Percentiles rank a stretch among this genome's conserved stretches.
phyloP scores from a whole-genome alignment of 2,113 vertebrate genomes.

The Ptilonorhynchus violaceus region DNA sequence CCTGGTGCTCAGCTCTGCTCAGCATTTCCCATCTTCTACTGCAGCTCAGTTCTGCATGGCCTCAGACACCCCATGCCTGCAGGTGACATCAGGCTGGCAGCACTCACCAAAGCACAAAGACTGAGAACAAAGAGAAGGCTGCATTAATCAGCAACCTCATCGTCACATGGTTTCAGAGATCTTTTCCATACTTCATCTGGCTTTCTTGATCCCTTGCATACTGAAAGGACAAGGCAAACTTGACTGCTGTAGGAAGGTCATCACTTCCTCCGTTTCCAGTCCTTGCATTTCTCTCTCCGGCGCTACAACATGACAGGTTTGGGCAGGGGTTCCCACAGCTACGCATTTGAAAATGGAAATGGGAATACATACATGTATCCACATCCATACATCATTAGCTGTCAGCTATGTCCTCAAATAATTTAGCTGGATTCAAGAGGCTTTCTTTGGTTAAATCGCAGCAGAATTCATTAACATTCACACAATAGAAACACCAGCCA shows the following conservation, averaged over 20 bases:
- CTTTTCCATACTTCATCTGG: background rate
- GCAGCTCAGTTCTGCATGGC: background rate
- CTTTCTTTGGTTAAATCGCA: background rate
- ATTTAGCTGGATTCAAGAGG: background rate
- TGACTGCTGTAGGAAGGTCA: background rate
- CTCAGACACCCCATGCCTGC: accelerated
- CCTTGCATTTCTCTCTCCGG: background rate
- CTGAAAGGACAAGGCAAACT: background rate
- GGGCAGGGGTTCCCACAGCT: background rate
- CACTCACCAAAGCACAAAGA: background rate
- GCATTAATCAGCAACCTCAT: background rate
- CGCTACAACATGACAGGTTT: background rate
- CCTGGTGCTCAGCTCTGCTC: background rate
- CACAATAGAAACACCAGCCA: background rate
- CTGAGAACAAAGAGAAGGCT: background rate
- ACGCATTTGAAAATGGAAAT: background rate
- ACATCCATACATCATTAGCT: background rate
- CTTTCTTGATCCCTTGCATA: background rate
- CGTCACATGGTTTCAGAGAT: background rate
- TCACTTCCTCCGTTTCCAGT: background rate
- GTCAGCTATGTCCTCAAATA: background rate
- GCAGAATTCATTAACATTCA: background rate
- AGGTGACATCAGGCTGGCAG: background rate
- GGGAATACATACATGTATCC: background rate
- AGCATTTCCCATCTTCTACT: accelerated